Evolutionary conservation across 1,140 invertebrate species (phyloP).

Genomic region (Conus betulinus): DNA sequence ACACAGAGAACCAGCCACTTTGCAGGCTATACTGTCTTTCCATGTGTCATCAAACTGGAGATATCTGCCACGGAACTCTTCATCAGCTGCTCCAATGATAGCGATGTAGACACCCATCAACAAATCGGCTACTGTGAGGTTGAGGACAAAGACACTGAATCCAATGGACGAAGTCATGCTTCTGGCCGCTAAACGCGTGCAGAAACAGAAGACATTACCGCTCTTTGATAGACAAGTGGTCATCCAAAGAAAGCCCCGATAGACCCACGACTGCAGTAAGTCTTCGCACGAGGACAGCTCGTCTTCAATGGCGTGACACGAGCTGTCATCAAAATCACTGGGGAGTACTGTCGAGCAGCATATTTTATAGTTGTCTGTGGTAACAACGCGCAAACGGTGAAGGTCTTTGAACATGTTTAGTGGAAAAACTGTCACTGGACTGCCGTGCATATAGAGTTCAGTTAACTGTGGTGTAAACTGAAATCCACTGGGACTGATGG

Average conservation of each 20-base stretch:
- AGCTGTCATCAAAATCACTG: neutral
- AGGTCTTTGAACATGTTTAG: constrained; percentile 31
- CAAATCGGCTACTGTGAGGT: too few species aligned
- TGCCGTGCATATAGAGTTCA: constrained; percentile 20
- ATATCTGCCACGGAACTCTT: too few species aligned
- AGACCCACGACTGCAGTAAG: constrained; percentile 40
- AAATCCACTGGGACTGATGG: constrained; percentile 32
- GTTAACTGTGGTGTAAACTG: neutral
- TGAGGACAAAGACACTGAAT: too few species aligned
- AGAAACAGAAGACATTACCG: constrained; percentile 47
- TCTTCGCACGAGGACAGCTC: constrained; percentile 58
- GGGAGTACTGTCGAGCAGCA: constrained; percentile 50
- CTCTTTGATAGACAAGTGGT: constrained; percentile 43
- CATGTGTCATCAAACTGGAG: too few species aligned
- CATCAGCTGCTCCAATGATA: too few species aligned
- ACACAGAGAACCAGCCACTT: too few species aligned
- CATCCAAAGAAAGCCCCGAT: constrained; percentile 51
- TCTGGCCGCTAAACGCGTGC: too few species aligned
- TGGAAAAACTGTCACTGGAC: constrained; percentile 33
- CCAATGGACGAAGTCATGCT: too few species aligned
- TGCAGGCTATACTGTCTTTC: too few species aligned
- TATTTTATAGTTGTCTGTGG: constrained; percentile 44
- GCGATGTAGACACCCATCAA: too few species aligned
- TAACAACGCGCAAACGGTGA: constrained; percentile 14
- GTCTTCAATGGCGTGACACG: constrained; percentile 36